Conservation (phyloP, 1,140 invertebrate species). For the Pissodes strobi region DNA sequence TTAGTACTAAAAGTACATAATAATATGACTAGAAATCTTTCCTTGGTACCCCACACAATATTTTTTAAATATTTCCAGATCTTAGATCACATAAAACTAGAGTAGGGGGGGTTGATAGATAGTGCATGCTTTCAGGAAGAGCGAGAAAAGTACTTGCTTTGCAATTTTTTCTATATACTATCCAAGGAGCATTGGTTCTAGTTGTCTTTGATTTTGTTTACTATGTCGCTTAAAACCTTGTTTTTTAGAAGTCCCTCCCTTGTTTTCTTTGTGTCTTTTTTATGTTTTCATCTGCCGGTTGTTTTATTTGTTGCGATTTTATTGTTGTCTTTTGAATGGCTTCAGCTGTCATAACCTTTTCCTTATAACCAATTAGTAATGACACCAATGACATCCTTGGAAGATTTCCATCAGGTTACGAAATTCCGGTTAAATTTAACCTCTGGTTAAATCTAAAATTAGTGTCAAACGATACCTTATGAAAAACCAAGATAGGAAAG, state of each 20-base stretch:
- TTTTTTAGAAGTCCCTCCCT: conserved; percentile 91
- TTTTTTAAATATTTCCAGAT: conserved; percentile 79
- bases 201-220: conserved; percentile 65
- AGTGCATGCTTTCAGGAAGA: conserved; percentile 73
- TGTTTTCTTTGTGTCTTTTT: conserved; percentile 96
- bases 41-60: conserved; percentile 84
- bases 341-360: conserved; percentile 90
- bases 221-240: conserved; percentile 84
- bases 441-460: too few relatives aligned
- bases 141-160: conserved; percentile 68
- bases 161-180: conserved; percentile 73
- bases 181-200: conserved; percentile 69
- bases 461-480: too few relatives aligned
- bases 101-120: conserved; percentile 63
- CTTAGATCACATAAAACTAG: conserved; percentile 70
- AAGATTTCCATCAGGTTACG: conserved; percentile 72
- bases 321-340: conserved; percentile 85
- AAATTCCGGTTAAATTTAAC: too few relatives aligned
- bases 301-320: conserved; percentile 87
- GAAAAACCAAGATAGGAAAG: too few relatives aligned
- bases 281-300: conserved; percentile 92
- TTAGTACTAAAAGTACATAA: conserved; percentile 31
- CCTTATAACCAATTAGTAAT: conserved; percentile 74
- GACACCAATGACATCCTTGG: conserved; percentile 77
- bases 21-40: conserved; percentile 60